Evolutionary conservation across 2,888 invertebrate species (phyloP).

Genomic region (Seira sanloemensis): DNA sequence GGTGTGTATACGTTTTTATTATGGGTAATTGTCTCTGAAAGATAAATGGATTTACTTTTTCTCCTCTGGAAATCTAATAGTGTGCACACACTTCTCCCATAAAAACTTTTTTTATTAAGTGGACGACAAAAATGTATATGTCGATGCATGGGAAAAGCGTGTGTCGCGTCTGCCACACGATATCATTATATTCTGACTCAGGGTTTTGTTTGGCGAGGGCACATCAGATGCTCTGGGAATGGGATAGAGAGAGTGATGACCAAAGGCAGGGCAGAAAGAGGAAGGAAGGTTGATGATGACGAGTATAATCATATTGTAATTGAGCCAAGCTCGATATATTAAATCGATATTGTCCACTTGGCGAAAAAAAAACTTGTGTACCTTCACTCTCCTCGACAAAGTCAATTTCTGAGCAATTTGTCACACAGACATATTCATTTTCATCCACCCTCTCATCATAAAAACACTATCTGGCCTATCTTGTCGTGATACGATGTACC

Average conservation of each 20-base stretch:
- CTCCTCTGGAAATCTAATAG: neutral
- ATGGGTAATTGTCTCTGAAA: neutral
- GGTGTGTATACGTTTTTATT: neutral
- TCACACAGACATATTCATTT: slow-evolving; percentile 59
- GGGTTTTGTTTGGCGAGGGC: neutral
- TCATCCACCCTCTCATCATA: slow-evolving; percentile 39
- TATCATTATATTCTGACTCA: neutral
- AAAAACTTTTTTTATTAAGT: neutral
- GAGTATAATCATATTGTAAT: slow-evolving; percentile 30
- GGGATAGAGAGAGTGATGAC: too few relatives aligned
- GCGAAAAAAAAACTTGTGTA: too few relatives aligned
- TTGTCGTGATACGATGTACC: slow-evolving; percentile 58
- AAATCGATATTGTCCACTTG: slow-evolving; percentile 71
- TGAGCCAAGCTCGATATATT: slow-evolving; percentile 56
- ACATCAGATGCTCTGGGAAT: neutral
- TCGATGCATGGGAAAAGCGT: neutral
- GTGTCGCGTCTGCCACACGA: neutral
- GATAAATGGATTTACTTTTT: slow-evolving; percentile 4
- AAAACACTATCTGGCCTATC: slow-evolving; percentile 3
- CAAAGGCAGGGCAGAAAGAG: neutral
- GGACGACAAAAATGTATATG: neutral
- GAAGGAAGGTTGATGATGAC: slow-evolving; percentile 24
- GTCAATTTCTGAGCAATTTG: slow-evolving; percentile 64
- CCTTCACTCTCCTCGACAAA: too few relatives aligned
- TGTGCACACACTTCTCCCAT: neutral